Percentiles rank a stretch among this genome's conserved stretches.
Conservation (phyloP, 1,140 invertebrate genomes). For the Penaeus japonicus region DNA sequence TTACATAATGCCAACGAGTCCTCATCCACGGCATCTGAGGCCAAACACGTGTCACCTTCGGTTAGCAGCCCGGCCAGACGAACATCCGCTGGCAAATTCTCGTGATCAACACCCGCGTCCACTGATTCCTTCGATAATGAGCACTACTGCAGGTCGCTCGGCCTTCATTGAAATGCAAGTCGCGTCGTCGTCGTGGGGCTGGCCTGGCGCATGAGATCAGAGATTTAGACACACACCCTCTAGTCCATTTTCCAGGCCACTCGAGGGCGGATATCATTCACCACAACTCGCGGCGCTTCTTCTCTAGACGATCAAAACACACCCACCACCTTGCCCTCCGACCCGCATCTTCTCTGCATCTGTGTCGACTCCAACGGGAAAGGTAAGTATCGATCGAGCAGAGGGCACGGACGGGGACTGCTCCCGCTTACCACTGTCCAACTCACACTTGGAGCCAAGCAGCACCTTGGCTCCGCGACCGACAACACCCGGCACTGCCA, state of each 20-base stretch:
- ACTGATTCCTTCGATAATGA: neutral
- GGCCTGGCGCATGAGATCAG: constrained; percentile 15
- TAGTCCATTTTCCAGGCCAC: neutral
- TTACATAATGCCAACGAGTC: constrained; percentile 47
- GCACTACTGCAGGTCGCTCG: neutral
- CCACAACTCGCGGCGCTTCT: neutral
- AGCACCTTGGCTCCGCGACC: neutral
- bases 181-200: no score
- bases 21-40: constrained; percentile 47
- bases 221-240: neutral
- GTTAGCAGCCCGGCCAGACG: constrained; percentile 30
- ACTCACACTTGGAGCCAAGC: constrained; percentile 28
- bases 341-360: neutral
- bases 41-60: constrained; percentile 24
- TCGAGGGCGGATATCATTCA: neutral
- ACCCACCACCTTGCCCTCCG: neutral
- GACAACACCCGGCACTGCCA: neutral
- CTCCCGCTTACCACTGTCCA: constrained; percentile 27
- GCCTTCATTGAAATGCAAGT: constrained; percentile 21
- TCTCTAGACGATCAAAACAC: neutral
- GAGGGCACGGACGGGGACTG: neutral
- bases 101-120: neutral
- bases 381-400: constrained; percentile 39
- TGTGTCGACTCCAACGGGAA: neutral
- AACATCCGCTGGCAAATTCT: neutral